A percentile compares a stretch with the other conserved stretches of the same genome.
Conservation (phyloP, 53 echinoderm and acorn worm genomes). For the Arbacia lixula region DNA sequence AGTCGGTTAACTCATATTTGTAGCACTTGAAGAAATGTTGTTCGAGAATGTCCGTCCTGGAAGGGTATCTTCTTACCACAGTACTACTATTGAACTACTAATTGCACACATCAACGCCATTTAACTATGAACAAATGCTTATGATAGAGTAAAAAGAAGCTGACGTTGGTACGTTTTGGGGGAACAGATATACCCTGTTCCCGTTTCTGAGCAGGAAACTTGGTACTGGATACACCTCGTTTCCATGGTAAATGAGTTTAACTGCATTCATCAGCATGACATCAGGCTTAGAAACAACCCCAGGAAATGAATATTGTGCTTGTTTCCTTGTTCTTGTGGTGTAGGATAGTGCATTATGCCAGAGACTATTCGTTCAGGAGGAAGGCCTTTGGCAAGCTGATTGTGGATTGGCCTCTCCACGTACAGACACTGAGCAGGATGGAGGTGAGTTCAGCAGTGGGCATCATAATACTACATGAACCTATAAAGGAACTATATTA, state of each 20-base stretch:
- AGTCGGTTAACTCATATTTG: too few species aligned
- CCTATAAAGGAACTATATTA: not conserved
- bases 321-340: not conserved
- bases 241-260: not conserved
- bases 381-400: slow-evolving; percentile 85
- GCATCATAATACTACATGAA: not conserved
- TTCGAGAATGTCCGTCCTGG: too few species aligned
- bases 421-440: slow-evolving; percentile 89
- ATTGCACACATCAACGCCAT: too few species aligned
- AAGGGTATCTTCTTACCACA: too few species aligned
- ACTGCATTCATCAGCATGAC: too few species aligned
- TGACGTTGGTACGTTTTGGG: too few species aligned
- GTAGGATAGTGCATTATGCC: slow-evolving; percentile 82
- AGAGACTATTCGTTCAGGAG: slow-evolving; percentile 88
- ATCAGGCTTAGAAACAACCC: not conserved
- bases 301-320: not conserved
- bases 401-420: slow-evolving; percentile 81
- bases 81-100: too few species aligned
- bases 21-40: too few species aligned
- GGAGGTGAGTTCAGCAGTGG: slow-evolving; percentile 87
- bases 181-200: too few species aligned
- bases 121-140: too few species aligned
- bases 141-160: too few species aligned
- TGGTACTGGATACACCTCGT: not conserved
- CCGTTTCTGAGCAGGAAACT: too few species aligned